Percentiles rank a stretch among this genome's conserved stretches.
Conservation (phyloP, 1,140 invertebrate genomes). For the Ooceraea biroi region DNA sequence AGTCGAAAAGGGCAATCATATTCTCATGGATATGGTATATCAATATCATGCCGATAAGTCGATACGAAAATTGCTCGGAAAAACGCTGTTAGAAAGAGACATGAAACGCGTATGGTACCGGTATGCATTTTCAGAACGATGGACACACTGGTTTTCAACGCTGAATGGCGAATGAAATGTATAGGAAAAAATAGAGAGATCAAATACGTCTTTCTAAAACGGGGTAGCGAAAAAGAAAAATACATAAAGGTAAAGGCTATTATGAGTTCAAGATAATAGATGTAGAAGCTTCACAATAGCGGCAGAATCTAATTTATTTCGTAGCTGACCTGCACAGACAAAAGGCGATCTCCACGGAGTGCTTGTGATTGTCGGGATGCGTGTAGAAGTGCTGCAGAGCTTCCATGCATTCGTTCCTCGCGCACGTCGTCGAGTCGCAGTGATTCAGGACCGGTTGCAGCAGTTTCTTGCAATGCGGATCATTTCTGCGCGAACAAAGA, state of each 20-base stretch:
- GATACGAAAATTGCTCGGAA: not conserved
- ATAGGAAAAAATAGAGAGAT: not conserved
- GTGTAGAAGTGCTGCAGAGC: constrained; percentile 95
- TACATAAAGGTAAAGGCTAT: not conserved
- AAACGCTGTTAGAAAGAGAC: not conserved
- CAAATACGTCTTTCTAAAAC: not conserved
- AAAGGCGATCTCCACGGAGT: constrained; percentile 95
- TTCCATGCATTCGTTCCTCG: constrained; percentile 94
- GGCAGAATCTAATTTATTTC: constrained; percentile 34
- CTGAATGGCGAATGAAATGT: not conserved
- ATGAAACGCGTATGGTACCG: constrained; percentile 2
- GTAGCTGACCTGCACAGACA: constrained; percentile 95
- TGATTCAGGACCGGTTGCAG: constrained; percentile 93
- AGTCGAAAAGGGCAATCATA: not conserved
- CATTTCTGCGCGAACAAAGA: constrained; percentile 88
- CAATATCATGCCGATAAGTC: not conserved
- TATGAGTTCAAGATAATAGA: not conserved
- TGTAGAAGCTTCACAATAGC: not conserved
- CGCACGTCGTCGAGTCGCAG: constrained; percentile 92
- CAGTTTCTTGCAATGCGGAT: constrained; percentile 91
- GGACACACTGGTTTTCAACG: not conserved
- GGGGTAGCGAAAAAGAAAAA: not conserved
- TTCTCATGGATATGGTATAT: not conserved
- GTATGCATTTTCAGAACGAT: not conserved
- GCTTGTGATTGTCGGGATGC: constrained; percentile 89